Percentiles rank a stretch among this genome's conserved stretches.
Conservation (phyloP, 2,797 vertebrate genomes). For the Clamator glandarius region DNA sequence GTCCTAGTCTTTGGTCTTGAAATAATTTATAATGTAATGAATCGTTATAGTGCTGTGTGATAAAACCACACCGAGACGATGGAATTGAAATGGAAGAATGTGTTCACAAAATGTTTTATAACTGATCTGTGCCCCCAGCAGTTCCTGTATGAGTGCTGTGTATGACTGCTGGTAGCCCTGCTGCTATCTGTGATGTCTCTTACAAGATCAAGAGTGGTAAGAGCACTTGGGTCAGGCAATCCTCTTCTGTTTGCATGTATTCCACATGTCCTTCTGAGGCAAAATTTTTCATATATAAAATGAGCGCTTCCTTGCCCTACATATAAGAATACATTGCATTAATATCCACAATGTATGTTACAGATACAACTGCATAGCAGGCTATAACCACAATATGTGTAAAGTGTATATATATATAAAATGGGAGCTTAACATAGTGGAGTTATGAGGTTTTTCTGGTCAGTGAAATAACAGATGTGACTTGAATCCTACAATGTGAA, state of each 20-base stretch:
- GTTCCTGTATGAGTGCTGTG: neutral
- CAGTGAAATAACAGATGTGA: neutral
- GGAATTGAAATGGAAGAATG: neutral
- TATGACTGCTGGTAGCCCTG: neutral
- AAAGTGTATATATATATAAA: neutral
- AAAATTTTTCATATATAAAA: neutral
- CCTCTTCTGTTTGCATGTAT: neutral
- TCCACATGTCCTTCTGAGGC: neutral
- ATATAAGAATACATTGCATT: neutral
- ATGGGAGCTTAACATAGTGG: neutral
- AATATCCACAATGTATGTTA: neutral
- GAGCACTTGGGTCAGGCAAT: neutral
- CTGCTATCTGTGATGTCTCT: neutral
- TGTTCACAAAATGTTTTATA: neutral
- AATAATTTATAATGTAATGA: conserved; percentile 37
- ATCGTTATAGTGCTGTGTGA: neutral
- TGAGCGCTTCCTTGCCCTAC: neutral
- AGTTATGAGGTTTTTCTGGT: neutral
- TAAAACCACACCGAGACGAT: neutral
- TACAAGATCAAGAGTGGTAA: neutral
- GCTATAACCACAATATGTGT: neutral
- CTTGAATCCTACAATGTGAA: neutral
- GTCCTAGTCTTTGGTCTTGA: conserved; percentile 6
- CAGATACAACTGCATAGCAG: neutral
- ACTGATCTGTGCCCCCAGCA: neutral